These are phyloP conservation scores for Heliconius melpomene DNA, from an alignment of 1,140 invertebrate species.

Conservation along the genomic window DNA sequence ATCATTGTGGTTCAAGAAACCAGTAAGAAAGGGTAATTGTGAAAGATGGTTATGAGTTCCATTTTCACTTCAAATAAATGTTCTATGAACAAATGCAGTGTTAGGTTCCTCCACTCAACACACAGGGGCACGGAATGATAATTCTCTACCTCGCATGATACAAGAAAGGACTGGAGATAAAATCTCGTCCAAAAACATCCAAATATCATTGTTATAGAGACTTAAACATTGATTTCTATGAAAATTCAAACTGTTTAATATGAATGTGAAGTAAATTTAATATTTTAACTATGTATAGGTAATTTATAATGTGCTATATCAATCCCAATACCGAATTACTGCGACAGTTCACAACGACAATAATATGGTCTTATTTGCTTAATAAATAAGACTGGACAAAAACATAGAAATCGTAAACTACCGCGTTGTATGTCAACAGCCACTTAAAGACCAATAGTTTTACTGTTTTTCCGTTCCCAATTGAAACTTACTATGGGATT, in stretches of 20 bases:
- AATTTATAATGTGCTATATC: background rate
- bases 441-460: conserved; percentile 33
- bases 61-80: no score
- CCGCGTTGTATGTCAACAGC: conserved; percentile 35
- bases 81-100: no score
- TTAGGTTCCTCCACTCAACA: no score
- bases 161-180: no score
- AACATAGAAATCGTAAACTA: conserved; percentile 31
- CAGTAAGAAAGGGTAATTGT: background rate
- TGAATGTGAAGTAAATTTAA: background rate
- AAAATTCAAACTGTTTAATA: no score
- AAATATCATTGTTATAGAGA: no score
- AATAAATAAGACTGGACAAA: conserved; percentile 30
- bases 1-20: background rate
- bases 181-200: no score
- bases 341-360: background rate
- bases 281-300: background rate
- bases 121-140: no score
- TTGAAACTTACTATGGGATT: conserved; percentile 19
- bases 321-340: background rate
- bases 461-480: conserved; percentile 32
- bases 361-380: background rate
- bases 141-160: no score
- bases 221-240: no score
- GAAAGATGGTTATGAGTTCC: no score